Percentiles rank a stretch among this genome's conserved stretches.
Conservation (phyloP, 2,888 invertebrate species). For the Terebella lapidaria region DNA sequence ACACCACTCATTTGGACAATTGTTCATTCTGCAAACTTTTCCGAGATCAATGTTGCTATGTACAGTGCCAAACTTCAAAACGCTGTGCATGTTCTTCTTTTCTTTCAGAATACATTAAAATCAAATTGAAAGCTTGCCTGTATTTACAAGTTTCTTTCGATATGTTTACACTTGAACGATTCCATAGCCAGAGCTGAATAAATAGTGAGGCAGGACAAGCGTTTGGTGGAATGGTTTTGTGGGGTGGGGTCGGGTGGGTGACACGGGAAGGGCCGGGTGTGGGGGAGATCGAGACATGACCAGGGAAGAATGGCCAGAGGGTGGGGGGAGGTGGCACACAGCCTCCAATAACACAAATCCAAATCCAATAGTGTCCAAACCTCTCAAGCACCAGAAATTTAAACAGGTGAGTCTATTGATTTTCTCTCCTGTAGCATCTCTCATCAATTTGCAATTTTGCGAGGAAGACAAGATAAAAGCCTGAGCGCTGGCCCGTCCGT, state of each 20-base stretch:
- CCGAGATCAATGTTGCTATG: too few species aligned
- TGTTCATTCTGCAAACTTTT: too few species aligned
- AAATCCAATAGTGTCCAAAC: background rate
- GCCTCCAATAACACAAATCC: background rate
- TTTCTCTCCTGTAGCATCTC: background rate
- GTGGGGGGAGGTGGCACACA: too few species aligned
- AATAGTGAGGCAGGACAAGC: background rate
- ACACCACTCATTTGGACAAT: too few species aligned
- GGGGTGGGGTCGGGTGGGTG: too few species aligned
- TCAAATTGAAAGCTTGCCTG: background rate
- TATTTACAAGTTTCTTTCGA: background rate
- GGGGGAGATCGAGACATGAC: too few species aligned
- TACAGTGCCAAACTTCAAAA: too few species aligned
- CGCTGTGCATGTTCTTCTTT: too few species aligned
- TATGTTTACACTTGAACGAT: conserved; percentile 5
- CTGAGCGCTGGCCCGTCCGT: too few species aligned
- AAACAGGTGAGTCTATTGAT: conserved; percentile 6
- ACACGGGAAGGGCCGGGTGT: too few species aligned
- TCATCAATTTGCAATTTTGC: background rate
- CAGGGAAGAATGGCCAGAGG: too few species aligned
- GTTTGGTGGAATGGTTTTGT: too few species aligned
- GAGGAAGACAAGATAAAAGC: background rate
- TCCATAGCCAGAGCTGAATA: background rate
- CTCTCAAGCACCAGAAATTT: background rate
- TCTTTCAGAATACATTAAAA: conserved; percentile 2